Percentiles rank a stretch among this genome's conserved stretches.
Conservation (phyloP, 2,797 vertebrate species). For the Darevskia nairensis region DNA sequence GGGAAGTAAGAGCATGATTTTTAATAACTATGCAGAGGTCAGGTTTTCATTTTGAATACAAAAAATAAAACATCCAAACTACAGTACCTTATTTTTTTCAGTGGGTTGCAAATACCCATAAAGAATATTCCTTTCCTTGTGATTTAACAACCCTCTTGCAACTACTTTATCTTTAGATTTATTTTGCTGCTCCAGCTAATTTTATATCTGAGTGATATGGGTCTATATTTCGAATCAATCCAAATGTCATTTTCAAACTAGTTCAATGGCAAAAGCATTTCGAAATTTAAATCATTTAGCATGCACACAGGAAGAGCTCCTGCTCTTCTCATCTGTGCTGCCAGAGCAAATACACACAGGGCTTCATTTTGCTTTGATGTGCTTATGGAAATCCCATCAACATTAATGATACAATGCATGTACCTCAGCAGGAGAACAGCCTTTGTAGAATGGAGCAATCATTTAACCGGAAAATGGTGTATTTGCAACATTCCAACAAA, state of each 20-base stretch:
- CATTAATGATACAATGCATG: conserved; percentile 19
- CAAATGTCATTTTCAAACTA: conserved; percentile 21
- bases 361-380: conserved; percentile 25
- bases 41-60: neutral
- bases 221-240: conserved; percentile 22
- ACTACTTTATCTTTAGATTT: neutral
- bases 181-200: conserved; percentile 1
- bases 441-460: conserved; percentile 6
- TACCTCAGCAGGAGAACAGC: neutral
- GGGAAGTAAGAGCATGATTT: neutral
- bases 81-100: neutral
- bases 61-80: neutral
- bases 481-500: conserved; percentile 9
- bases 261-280: conserved; percentile 13
- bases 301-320: neutral
- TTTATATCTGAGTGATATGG: conserved; percentile 1
- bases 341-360: conserved; percentile 3
- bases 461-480: conserved; percentile 10
- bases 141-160: neutral
- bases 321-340: neutral
- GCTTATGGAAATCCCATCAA: conserved; percentile 16
- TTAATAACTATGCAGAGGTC: neutral
- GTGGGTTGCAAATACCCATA: neutral
- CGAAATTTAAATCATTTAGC: conserved; percentile 24
- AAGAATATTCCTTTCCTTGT: neutral